Base-by-base conservation (phyloP, 2,888 invertebrate species). In the Dione juno region DNA sequence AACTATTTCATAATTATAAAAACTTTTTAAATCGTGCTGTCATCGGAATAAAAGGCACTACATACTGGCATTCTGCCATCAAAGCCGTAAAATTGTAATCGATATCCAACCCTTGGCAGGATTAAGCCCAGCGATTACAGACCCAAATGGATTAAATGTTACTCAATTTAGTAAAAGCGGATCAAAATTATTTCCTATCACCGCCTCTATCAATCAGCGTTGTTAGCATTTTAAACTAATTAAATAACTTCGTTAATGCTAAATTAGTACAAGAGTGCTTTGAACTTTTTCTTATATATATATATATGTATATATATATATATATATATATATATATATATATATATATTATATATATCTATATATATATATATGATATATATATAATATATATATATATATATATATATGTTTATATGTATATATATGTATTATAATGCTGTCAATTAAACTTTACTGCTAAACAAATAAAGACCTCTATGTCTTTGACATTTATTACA, bases 141-240 rank as follows among this genome's bases (percentile, higher is more conserved):
- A 73, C 73, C 74, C 68, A 72, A 74, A 74, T 63, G 75, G 75
- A 77, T 77, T 77, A 75, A 74, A 71, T 74, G 72, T 75, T 73
- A 71, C 69, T 71, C 71, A 59, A 76, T 75, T 73, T 67, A 70
- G 70, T 64, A 54, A 69, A 67, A 68, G 71, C 52, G 57, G 71
- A 45, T 68, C 63, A 53, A 54, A 63, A 63, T 63, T 68, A 59
- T 68, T 63, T 37, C 63, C 68, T 63, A 63, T 63, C 53, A 48
- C 37, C 52, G 53, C 50, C 52, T 52, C 41, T 54, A 63, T 63
- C 61, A 68, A 68, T 63, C 63, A 68, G 19, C 10, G 35, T 21
- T 37, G 43, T 53, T 68, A 53, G 48, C 40, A 63, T 68, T 68
- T 61, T 35, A 37, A 54, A 43, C 53, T 28, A 43, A 35, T 37